phyloP scores from a whole-genome alignment of 2,113 vertebrate genomes.

The Alethe castanea region DNA sequence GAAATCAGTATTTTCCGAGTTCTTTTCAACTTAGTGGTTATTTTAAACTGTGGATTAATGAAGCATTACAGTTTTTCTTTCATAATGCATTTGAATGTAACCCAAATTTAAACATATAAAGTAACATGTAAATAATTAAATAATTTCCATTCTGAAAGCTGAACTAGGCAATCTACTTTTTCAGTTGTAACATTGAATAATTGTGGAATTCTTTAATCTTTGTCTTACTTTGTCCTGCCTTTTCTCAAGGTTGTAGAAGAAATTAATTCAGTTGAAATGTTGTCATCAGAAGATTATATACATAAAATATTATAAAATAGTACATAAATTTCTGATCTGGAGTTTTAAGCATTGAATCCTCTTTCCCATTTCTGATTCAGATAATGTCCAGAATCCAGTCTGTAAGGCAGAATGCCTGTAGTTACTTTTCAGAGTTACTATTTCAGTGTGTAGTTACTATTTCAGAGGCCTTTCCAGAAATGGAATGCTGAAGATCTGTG shows the following conservation, averaged over 20 bases:
- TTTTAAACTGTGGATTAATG: background rate
- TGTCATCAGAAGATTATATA: background rate
- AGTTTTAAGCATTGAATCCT: background rate
- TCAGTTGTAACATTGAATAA: background rate
- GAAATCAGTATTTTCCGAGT: background rate
- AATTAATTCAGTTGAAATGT: background rate
- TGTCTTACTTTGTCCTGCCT: background rate
- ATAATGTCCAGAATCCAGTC: background rate
- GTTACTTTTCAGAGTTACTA: background rate
- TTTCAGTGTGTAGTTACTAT: background rate
- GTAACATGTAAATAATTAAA: background rate
- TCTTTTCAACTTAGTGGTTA: background rate
- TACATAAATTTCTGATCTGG: background rate
- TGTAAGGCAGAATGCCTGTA: background rate
- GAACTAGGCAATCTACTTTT: background rate
- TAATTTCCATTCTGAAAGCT: background rate
- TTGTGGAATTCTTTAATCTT: background rate
- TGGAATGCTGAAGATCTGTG: background rate
- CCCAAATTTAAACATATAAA: background rate
- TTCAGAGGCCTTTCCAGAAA: background rate
- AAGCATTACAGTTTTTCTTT: background rate
- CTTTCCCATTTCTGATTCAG: background rate
- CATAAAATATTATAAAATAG: background rate
- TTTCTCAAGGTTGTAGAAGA: background rate
- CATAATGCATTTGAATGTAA: background rate